A percentile compares a stretch with the other conserved stretches of the same genome.
Conservation (phyloP, 2,888 invertebrate genomes). For the Tachina grossa region DNA sequence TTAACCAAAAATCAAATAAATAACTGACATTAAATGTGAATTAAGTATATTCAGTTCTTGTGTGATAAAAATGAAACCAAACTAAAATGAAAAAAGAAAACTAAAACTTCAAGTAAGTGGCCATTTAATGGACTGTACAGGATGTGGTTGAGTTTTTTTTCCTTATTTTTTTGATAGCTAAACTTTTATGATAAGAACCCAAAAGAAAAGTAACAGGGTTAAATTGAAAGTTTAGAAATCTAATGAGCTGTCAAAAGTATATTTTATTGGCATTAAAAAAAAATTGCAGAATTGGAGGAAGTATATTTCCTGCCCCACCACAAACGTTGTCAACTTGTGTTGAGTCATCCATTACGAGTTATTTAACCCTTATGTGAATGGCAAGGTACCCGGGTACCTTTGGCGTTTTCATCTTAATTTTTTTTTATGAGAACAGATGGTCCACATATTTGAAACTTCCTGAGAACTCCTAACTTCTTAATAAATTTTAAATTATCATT, state of each 20-base stretch:
- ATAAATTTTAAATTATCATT: too few relatives aligned
- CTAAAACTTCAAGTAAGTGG: constrained; percentile 2
- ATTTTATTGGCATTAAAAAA: not conserved
- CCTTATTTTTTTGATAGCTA: not conserved
- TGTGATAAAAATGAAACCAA: constrained; percentile 4
- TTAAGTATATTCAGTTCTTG: constrained; percentile 4
- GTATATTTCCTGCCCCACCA: too few relatives aligned
- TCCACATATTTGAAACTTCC: too few relatives aligned
- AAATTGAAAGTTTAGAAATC: too few relatives aligned
- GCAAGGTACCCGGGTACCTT: too few relatives aligned
- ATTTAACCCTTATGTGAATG: too few relatives aligned
- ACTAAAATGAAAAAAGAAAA: not conserved
- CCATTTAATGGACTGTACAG: constrained; percentile 36
- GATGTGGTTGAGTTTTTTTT: constrained; percentile 6
- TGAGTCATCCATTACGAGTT: too few relatives aligned
- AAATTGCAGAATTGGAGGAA: not conserved
- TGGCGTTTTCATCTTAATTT: too few relatives aligned
- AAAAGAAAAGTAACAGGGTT: not conserved
- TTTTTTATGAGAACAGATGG: too few relatives aligned
- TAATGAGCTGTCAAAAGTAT: too few relatives aligned
- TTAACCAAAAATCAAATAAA: constrained; percentile 47
- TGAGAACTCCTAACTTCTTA: too few relatives aligned
- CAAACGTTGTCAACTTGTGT: too few relatives aligned
- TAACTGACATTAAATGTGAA: constrained; percentile 40
- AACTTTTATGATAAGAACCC: not conserved